These are phyloP conservation scores for Drosophila malerkotliana DNA, from an alignment of 1,140 invertebrate genomes.

Conservation along the genomic window DNA sequence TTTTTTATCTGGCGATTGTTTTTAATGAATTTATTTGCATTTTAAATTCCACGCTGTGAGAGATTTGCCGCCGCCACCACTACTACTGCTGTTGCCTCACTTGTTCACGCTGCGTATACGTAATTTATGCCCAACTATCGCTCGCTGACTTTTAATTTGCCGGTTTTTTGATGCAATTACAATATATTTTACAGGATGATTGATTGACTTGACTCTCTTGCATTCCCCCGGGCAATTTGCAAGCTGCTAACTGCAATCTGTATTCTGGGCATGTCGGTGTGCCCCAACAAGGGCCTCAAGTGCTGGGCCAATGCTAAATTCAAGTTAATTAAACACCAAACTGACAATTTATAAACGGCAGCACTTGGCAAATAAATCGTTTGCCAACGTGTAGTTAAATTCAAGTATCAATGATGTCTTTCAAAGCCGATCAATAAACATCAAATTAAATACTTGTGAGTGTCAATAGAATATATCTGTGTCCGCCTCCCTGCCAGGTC, in stretches of 20 bases:
- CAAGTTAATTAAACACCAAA: slow-evolving; percentile 43
- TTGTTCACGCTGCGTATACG: slow-evolving; percentile 51
- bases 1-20: slow-evolving; percentile 53
- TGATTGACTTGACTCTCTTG: slow-evolving; percentile 52
- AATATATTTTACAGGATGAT: slow-evolving; percentile 49
- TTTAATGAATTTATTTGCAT: slow-evolving; percentile 68
- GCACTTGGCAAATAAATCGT: slow-evolving; percentile 12
- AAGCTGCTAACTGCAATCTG: slow-evolving; percentile 6
- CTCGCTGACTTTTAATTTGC: slow-evolving; percentile 19
- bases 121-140: slow-evolving; percentile 53
- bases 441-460: slow-evolving; percentile 40
- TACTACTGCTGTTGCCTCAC: slow-evolving; percentile 4
- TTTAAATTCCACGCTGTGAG: slow-evolving; percentile 49
- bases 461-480: slow-evolving; percentile 18
- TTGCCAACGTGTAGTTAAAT: slow-evolving; percentile 14
- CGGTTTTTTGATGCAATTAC: slow-evolving; percentile 44
- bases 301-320: slow-evolving; percentile 26
- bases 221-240: slow-evolving; percentile 17
- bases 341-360: slow-evolving; percentile 1
- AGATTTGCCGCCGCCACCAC: slow-evolving; percentile 26
- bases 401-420: slow-evolving; percentile 17
- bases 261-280: background rate
- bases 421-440: slow-evolving; percentile 31
- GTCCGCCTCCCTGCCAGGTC: too few species aligned
- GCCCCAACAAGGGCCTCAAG: slow-evolving; percentile 14